Evolutionary conservation across 2,888 invertebrate genomes (phyloP).

Genomic region (Empis stercorea): DNA sequence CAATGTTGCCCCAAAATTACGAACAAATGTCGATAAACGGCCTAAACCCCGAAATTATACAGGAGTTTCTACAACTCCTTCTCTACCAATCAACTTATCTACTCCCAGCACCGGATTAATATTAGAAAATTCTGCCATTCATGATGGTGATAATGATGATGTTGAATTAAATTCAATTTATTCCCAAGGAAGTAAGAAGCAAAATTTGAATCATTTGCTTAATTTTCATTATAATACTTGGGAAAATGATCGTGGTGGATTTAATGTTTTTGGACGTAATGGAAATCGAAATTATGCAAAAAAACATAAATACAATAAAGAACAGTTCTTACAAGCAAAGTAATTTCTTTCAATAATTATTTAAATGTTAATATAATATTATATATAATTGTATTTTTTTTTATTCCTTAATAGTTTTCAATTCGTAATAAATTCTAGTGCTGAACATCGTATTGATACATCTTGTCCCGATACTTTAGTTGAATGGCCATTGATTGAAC

Average conservation of each 20-base stretch:
- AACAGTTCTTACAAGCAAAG: slow-evolving; percentile 90
- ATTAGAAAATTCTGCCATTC: slow-evolving; percentile 26
- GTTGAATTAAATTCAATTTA: slow-evolving; percentile 74
- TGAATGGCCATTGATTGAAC: slow-evolving; percentile 85
- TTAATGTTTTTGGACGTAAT: slow-evolving; percentile 17
- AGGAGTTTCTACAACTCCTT: neutral
- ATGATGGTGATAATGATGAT: slow-evolving; percentile 20
- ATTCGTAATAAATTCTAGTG: slow-evolving; percentile 76
- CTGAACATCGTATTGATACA: slow-evolving; percentile 51
- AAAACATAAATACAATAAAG: slow-evolving; percentile 75
- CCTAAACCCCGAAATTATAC: slow-evolving; percentile 24
- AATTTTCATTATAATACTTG: slow-evolving; percentile 77
- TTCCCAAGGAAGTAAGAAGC: slow-evolving; percentile 75
- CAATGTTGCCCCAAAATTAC: slow-evolving; percentile 41
- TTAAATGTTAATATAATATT: neutral
- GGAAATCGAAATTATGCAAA: slow-evolving; percentile 15
- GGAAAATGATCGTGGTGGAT: slow-evolving; percentile 26
- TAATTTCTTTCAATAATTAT: slow-evolving; percentile 37
- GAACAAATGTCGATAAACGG: slow-evolving; percentile 52
- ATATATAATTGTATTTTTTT: neutral
- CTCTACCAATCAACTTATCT: slow-evolving; percentile 10
- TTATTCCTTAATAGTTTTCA: slow-evolving; percentile 60
- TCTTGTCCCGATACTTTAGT: slow-evolving; percentile 79
- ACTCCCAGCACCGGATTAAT: slow-evolving; percentile 33
- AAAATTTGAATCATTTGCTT: slow-evolving; percentile 85